Evolutionary conservation across 2,888 invertebrate species (phyloP).

Genomic region (Drosophila greeni): DNA sequence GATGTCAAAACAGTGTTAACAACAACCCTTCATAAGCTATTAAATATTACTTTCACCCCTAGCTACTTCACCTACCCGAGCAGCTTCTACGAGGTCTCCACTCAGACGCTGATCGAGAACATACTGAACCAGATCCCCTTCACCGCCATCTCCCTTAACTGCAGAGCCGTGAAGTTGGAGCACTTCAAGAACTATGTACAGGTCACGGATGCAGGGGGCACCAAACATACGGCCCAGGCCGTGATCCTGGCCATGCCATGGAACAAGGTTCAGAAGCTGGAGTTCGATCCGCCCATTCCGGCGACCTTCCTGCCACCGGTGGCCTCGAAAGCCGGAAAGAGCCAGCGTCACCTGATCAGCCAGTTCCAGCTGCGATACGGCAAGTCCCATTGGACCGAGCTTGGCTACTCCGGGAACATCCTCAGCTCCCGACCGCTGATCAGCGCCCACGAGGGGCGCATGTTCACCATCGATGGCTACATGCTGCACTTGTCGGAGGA

Average conservation of each 20-base stretch:
- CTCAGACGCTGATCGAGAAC: slow-evolving; percentile 55
- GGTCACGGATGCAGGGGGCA: slow-evolving; percentile 59
- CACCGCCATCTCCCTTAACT: slow-evolving; percentile 48
- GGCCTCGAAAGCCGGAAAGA: not conserved
- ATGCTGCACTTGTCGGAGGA: slow-evolving; percentile 66
- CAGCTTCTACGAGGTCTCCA: slow-evolving; percentile 64
- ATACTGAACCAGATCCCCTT: slow-evolving; percentile 54
- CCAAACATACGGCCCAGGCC: slow-evolving; percentile 56
- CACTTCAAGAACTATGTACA: slow-evolving; percentile 71
- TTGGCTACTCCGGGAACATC: slow-evolving; percentile 72
- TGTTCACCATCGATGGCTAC: slow-evolving; percentile 61
- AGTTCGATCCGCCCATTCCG: slow-evolving; percentile 72
- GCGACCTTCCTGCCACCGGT: slow-evolving; percentile 36
- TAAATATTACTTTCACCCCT: not conserved
- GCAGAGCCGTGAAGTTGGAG: slow-evolving; percentile 54
- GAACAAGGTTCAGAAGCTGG: slow-evolving; percentile 62
- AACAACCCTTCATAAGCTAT: not conserved
- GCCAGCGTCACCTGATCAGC: slow-evolving; percentile 50
- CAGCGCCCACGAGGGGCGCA: slow-evolving; percentile 62
- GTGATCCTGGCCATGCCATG: slow-evolving; percentile 76
- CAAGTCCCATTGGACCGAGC: slow-evolving; percentile 68
- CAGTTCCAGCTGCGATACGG: slow-evolving; percentile 69
- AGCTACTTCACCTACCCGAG: slow-evolving; percentile 68
- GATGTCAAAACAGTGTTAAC: not conserved
- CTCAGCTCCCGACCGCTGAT: slow-evolving; percentile 62